Conservation (phyloP, 2,113 vertebrate genomes). For the Synodontis membranacea region DNA sequence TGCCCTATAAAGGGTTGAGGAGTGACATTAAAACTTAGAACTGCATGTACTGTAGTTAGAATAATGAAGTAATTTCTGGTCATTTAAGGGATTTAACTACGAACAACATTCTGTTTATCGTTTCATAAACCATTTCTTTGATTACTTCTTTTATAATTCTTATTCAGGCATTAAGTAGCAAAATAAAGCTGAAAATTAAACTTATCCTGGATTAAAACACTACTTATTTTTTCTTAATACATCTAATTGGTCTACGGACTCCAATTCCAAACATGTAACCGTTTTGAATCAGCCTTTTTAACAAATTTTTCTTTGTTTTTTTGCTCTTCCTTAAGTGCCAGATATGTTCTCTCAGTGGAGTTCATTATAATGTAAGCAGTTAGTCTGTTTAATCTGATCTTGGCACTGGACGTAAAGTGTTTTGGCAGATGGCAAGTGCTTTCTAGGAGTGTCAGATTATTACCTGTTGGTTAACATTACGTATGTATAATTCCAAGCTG, state of each 20-base stretch:
- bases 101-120: background rate
- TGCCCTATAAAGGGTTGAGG: too few relatives aligned
- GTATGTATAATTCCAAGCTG: background rate
- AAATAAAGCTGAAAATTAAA: background rate
- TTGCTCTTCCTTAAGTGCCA: background rate
- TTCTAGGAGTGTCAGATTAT: background rate
- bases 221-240: background rate
- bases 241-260: background rate
- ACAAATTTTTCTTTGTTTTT: background rate
- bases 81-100: background rate
- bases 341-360: background rate
- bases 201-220: background rate
- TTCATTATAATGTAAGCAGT: background rate
- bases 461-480: background rate
- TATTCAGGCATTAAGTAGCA: background rate
- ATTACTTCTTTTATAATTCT: background rate
- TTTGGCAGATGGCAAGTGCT: conserved; percentile 1
- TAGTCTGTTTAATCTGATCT: conserved; percentile 6
- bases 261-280: background rate
- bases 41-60: background rate
- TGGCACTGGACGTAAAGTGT: background rate
- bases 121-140: background rate
- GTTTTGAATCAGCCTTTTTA: background rate
- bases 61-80: background rate
- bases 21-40: background rate